Conservation (phyloP, 2,888 invertebrate species). For the Pammene fasciana region DNA sequence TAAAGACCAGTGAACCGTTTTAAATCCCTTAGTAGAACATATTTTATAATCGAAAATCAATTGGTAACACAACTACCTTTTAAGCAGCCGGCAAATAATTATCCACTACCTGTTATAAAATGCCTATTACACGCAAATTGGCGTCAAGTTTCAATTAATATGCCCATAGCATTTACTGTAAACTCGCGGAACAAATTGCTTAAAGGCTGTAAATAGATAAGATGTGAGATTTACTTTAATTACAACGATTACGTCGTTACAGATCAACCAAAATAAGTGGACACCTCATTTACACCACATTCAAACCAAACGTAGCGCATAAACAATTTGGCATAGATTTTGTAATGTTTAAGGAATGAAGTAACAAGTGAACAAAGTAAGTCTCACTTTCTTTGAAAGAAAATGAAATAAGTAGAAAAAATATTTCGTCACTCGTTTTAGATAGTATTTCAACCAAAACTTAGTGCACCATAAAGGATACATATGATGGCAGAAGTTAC, state of each 20-base stretch:
- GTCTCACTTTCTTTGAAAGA: too few species aligned
- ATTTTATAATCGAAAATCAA: neutral
- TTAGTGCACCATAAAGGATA: too few species aligned
- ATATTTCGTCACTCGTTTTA: too few species aligned
- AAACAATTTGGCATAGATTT: neutral
- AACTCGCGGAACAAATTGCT: slow-evolving; percentile 53
- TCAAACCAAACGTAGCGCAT: neutral
- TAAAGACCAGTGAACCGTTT: too few species aligned
- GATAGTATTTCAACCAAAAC: too few species aligned
- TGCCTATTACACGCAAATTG: slow-evolving; percentile 34
- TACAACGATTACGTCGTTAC: slow-evolving; percentile 54
- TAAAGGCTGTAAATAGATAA: slow-evolving; percentile 54
- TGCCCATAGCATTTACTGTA: slow-evolving; percentile 35
- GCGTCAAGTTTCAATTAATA: slow-evolving; percentile 40
- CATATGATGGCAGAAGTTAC: too few species aligned
- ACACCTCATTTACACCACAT: slow-evolving; percentile 15
- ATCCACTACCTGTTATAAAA: slow-evolving; percentile 37
- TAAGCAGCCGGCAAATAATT: slow-evolving; percentile 11
- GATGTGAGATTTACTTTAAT: slow-evolving; percentile 56
- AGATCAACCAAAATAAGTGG: slow-evolving; percentile 27
- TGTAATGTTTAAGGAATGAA: too few species aligned
- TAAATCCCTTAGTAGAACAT: neutral
- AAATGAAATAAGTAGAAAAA: too few species aligned
- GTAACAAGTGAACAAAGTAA: too few species aligned
- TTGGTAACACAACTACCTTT: slow-evolving; percentile 9